Evolutionary conservation across 1,140 invertebrate genomes (phyloP), one percentile per base, ranked within the genome.

Genomic region (Piezodorus guildinii): DNA sequence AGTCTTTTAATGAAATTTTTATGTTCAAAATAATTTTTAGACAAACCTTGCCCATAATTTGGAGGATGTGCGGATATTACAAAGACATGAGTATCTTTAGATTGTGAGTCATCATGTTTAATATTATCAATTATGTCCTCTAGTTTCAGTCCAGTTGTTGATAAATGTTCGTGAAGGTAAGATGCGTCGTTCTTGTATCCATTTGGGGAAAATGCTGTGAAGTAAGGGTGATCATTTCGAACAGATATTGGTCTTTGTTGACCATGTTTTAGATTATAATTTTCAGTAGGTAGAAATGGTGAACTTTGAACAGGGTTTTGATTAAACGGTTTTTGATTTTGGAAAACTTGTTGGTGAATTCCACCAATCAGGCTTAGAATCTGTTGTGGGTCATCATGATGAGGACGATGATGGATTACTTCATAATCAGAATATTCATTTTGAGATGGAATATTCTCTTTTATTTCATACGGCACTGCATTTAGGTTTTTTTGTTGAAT

Each of bases 81-180:
- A 19, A 54, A 44, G 39, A 65, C 63, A 49, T 68, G 66, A 30
- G 63, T 59, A 60, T 65, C 63, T 65, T 63, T 64, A 43, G 63
- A 56, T 17, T 54, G 64, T 52, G 62, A 65, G 52, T 66, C 65
- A 67, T 68, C 65, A 44, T 68, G 60, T 62, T 65, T 60, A 45
- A 69, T 65, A 17, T 69, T 65, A 61, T 63, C 62, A 21, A 69
- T 52, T 17, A 69, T 68, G 60, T 69, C 68, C 19, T 68, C 65
- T 27, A 69, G 65, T 52, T 61, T 49, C n/a, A 66, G 63, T 45
- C 62, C 62, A 49, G 45, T 25, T 9, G 62, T 44, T 39, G 56
- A 23, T 34, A n/a, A 49, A 16, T 63, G 54, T 27, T 43, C 27
- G 10, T 60, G 62, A 54, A 23, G 39, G 43, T 58, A 39, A 39